A percentile compares a stretch with the other conserved stretches of the same genome.
These are phyloP conservation scores for Prinia subflava DNA, from an alignment of 2,113 vertebrate genomes.

Conservation along the genomic window DNA sequence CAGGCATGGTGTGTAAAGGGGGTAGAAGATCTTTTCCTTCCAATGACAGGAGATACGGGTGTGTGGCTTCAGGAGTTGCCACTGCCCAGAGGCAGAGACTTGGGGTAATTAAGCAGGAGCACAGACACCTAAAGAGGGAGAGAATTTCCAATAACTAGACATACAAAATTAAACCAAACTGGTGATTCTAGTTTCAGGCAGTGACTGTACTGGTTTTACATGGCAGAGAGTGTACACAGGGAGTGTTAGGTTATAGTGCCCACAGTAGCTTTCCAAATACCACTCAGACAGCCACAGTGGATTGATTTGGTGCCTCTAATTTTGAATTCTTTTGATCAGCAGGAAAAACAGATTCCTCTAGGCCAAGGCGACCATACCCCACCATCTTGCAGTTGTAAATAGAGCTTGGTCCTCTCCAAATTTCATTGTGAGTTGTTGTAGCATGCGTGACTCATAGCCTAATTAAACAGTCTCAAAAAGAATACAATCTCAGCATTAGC, in stretches of 20 bases:
- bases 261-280: neutral
- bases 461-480: neutral
- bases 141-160: slow-evolving; percentile 25
- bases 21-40: neutral
- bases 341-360: neutral
- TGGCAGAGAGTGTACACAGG: neutral
- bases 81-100: slow-evolving; percentile 21
- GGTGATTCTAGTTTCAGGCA: slow-evolving; percentile 40
- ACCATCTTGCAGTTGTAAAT: neutral
- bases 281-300: neutral
- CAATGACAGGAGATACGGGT: neutral
- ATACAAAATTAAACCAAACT: neutral
- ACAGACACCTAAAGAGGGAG: slow-evolving; percentile 8
- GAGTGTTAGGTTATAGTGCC: neutral
- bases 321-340: neutral
- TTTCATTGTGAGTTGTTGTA: neutral
- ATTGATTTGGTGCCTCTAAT: slow-evolving; percentile 13
- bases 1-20: neutral
- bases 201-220: slow-evolving; percentile 24
- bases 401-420: neutral
- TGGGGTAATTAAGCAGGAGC: slow-evolving; percentile 19
- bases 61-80: neutral
- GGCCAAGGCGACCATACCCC: neutral
- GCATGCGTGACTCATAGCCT: neutral
- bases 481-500: neutral